Evolutionary conservation across 2,888 invertebrate species (phyloP), one percentile per base, ranked within the genome.

Genomic region (Parapristionchus giblindavisi): DNA sequence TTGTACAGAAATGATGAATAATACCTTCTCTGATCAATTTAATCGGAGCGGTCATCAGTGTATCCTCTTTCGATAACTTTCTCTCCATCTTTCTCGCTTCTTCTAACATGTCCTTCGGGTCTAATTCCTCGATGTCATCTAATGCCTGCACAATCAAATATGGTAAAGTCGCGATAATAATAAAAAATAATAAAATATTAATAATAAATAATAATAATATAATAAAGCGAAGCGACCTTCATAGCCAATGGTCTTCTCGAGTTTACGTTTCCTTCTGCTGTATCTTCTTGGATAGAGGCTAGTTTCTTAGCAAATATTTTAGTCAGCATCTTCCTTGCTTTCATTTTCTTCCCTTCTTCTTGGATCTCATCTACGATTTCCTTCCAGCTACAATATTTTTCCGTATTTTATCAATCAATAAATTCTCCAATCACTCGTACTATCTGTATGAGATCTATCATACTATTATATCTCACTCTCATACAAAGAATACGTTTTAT

Each of bases 1-100:
- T n/a, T n/a, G n/a, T n/a, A n/a, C n/a, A n/a, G n/a, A n/a, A n/a
- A n/a, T n/a, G n/a, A 48, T 11, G 21, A 21, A 48, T 11, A 21
- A 11, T 14, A 78, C 81, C 86, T 74, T 86, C 81, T 52, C 86
- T 61, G n/a, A 86, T 79, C 60, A 85, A 66, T 36, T 84, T 77
- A 51, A 82, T 78, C 51, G 81, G 82, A 58, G 77, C 75, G 27
- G 75, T 48, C 75, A 82, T 52, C 34, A 78, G 68, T 66, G 77
- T 79, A 74, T 80, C 76, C 38, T 79, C 80, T 5, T 77, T 73
- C 27, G 76, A 80, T 77, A 80, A 75, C 27, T 71, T 76, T 29
- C 68, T 73, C 74, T 76, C 43, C 76, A 66, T 68, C 51, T 78
- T 78, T n/a, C 38, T 38, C 24, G 63, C 34, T 3, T 38, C 63